A percentile compares a stretch with the other conserved stretches of the same genome.
Conservation (phyloP, 2,888 invertebrate species). For the Phaonia tiefii region DNA sequence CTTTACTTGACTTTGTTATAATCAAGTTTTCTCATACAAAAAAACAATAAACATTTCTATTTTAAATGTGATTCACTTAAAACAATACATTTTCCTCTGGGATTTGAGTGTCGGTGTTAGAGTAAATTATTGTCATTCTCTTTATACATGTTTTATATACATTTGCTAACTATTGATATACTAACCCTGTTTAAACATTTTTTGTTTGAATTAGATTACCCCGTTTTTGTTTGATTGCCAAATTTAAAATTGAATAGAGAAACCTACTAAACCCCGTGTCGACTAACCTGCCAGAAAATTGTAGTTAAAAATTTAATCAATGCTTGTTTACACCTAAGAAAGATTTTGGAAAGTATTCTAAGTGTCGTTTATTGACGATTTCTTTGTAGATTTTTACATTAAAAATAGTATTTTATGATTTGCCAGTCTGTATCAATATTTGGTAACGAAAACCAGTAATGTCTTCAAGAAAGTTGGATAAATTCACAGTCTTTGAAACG, state of each 20-base stretch:
- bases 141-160: constrained; percentile 28
- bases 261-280: constrained; percentile 62
- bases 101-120: no score
- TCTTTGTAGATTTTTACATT: not conserved
- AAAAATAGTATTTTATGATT: not conserved
- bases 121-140: constrained; percentile 37
- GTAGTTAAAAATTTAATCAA: constrained; percentile 67
- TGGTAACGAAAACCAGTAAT: no score
- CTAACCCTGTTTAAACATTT: not conserved
- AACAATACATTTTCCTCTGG: not conserved
- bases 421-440: not conserved
- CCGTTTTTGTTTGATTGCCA: constrained; percentile 52
- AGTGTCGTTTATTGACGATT: no score
- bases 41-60: no score
- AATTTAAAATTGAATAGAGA: constrained; percentile 68
- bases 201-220: no score
- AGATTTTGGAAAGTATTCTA: constrained; percentile 51
- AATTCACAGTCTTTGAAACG: no score
- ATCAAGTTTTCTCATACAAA: no score
- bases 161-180: constrained; percentile 2
- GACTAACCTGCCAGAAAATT: constrained; percentile 45
- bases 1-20: no score
- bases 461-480: no score
- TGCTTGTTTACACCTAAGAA: constrained; percentile 45
- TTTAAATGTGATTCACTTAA: not conserved